These are phyloP conservation scores for Dryoscopus gambensis DNA, from an alignment of 2,113 vertebrate genomes.

Conservation along the genomic window DNA sequence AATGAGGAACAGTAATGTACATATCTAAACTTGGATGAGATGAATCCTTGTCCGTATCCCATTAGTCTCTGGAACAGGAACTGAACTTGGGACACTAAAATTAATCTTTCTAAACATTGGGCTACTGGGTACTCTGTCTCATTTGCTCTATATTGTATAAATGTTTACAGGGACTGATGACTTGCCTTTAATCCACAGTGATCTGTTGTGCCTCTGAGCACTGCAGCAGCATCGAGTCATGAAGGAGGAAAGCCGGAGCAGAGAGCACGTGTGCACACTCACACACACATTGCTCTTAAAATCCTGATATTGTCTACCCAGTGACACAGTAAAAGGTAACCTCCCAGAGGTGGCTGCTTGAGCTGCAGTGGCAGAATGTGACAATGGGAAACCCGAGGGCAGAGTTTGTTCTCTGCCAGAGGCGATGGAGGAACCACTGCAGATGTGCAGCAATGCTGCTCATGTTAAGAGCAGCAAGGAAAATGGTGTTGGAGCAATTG, in stretches of 20 bases:
- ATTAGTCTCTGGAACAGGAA: not conserved
- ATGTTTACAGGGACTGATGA: not conserved
- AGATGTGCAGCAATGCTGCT: not conserved
- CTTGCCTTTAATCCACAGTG: not conserved
- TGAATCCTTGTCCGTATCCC: not conserved
- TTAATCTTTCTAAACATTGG: not conserved
- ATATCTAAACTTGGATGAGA: not conserved
- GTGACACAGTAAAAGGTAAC: not conserved
- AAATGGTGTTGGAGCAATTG: not conserved
- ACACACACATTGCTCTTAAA: not conserved
- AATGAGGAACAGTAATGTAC: not conserved
- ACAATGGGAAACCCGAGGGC: not conserved
- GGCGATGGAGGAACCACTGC: not conserved
- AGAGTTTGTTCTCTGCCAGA: not conserved
- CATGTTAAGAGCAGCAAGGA: not conserved
- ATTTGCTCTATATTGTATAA: not conserved
- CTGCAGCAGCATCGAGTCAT: rapidly evolving
- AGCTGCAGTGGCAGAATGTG: not conserved
- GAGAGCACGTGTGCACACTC: not conserved
- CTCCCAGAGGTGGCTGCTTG: not conserved
- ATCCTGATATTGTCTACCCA: not conserved
- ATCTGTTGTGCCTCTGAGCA: not conserved
- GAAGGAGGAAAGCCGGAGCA: not conserved
- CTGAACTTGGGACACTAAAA: not conserved
- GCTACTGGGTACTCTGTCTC: not conserved